These are phyloP conservation scores for Venusia cambrica DNA, from an alignment of 2,888 invertebrate genomes.

Conservation along the genomic window DNA sequence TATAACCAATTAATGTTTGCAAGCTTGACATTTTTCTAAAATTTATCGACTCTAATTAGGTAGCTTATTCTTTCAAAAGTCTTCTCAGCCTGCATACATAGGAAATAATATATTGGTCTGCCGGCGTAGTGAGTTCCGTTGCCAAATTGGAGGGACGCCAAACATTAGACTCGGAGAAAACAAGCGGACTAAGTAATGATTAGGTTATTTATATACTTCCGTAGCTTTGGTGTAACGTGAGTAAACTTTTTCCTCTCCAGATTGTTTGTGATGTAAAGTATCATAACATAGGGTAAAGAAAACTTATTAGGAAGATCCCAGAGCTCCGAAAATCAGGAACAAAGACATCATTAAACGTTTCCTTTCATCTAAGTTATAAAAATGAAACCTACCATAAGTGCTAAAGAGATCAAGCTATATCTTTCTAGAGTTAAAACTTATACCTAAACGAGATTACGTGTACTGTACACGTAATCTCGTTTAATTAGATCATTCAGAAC, in stretches of 20 bases:
- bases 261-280: conserved; percentile 16
- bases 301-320: conserved; percentile 10
- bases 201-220: conserved; percentile 34
- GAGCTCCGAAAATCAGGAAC: neutral
- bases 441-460: too few species aligned
- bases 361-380: too few species aligned
- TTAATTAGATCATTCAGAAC: too few species aligned
- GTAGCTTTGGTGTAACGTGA: conserved; percentile 15
- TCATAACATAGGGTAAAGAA: conserved; percentile 5
- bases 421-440: too few species aligned
- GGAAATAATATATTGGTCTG: conserved; percentile 28
- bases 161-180: conserved; percentile 42
- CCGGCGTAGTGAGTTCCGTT: conserved; percentile 25
- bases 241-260: conserved; percentile 15
- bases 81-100: conserved; percentile 22
- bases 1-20: conserved; percentile 31
- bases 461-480: too few species aligned
- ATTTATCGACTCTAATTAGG: conserved; percentile 36
- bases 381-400: too few species aligned
- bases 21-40: conserved; percentile 27
- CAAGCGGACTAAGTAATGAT: conserved; percentile 26
- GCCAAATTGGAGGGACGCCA: conserved; percentile 63
- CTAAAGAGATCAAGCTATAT: too few species aligned
- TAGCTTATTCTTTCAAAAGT: conserved; percentile 30
- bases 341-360: neutral